Evolutionary conservation across 1,140 invertebrate genomes (phyloP).

Genomic region (Drosophila melanogaster): Release_6_plus_ISO1_MT NT_033777.3:23076001-23076500

Average conservation of each 20-base stretch:
- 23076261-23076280: constrained; percentile 54
- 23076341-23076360: constrained; percentile 46
- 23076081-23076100: constrained; percentile 84
- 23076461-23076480: constrained; percentile 58
- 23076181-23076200: constrained; percentile 87
- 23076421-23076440: constrained; percentile 74
- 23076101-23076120: constrained; percentile 84
- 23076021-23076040: constrained; percentile 77
- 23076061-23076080: constrained; percentile 82
- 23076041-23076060: constrained; percentile 76
- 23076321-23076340: constrained; percentile 78
- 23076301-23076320: constrained; percentile 39
- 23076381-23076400: constrained; percentile 52
- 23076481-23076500: constrained; percentile 65
- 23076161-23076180: constrained; percentile 89
- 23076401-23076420: constrained; percentile 51
- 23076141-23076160: constrained; percentile 86
- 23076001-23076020: constrained; percentile 85
- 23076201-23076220: constrained; percentile 86
- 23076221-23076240: constrained; percentile 65
- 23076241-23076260: constrained; percentile 60
- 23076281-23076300: constrained; percentile 19
- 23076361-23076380: constrained; percentile 3
- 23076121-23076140: constrained; percentile 84
- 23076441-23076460: constrained; percentile 43